A percentile compares a stretch with the other conserved stretches of the same genome.
Evolutionary conservation across 30 jellyfish, hydroid and myxozoan genomes (phyloP).

Genomic region (Chironex yamaguchii): DNA sequence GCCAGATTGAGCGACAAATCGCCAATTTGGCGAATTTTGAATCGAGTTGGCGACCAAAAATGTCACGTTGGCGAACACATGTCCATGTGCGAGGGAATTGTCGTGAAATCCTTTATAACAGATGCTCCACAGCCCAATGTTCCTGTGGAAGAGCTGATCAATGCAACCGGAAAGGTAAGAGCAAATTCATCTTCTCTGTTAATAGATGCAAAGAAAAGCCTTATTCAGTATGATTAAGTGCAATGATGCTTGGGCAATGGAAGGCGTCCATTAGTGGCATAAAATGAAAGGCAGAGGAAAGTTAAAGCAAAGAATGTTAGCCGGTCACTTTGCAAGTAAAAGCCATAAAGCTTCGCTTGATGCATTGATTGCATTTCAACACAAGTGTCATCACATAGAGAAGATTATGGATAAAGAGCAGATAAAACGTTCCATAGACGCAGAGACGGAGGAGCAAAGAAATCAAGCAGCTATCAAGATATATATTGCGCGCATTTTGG

Average conservation of each 20-base stretch:
- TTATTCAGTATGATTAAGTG: too few species aligned
- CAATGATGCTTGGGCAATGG: constrained; percentile 71
- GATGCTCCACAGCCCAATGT: constrained; percentile 33
- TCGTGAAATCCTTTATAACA: constrained; percentile 12
- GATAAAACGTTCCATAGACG: constrained; percentile 10
- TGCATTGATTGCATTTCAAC: constrained; percentile 21
- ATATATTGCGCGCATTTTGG: constrained; percentile 14
- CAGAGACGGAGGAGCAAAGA: constrained; percentile 29
- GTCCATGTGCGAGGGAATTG: constrained; percentile 22
- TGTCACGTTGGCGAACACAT: too few species aligned
- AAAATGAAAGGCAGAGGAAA: constrained; percentile 72
- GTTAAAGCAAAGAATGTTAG: constrained; percentile 50
- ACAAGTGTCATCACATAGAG: constrained; percentile 6
- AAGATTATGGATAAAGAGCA: constrained; percentile 12
- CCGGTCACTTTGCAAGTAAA: constrained; percentile 15
- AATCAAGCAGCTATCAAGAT: constrained; percentile 14
- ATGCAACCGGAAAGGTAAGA: constrained; percentile 3
- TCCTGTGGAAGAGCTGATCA: constrained; percentile 15
- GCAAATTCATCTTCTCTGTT: constrained; percentile 21
- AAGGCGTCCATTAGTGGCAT: constrained; percentile 68
- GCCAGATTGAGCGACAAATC: too few species aligned
- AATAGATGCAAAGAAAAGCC: neutral
- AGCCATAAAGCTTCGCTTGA: constrained; percentile 33
- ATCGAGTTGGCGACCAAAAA: too few species aligned
- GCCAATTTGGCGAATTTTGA: too few species aligned